phyloP scores from a whole-genome alignment of 2,888 invertebrate species.

The Cephus nigrinus region DNA sequence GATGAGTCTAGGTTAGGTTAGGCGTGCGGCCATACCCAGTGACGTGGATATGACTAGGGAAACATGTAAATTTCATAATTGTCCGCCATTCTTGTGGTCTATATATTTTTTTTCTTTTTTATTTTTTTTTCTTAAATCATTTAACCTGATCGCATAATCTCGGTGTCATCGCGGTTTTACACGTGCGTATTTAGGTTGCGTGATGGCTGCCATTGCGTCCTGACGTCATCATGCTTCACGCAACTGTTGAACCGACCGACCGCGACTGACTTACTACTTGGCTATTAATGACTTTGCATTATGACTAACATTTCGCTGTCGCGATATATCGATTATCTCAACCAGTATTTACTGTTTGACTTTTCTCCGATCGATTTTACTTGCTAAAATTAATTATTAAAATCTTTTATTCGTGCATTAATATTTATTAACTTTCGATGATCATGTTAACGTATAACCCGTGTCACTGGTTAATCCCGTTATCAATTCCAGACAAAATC shows the following conservation, averaged over 20 bases:
- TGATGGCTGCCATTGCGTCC: conserved; percentile 35
- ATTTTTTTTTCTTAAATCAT: conserved; percentile 30
- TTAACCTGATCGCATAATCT: conserved; percentile 40
- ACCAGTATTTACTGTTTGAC: neutral
- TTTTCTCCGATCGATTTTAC: neutral
- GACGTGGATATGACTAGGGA: neutral
- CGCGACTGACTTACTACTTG: conserved; percentile 7
- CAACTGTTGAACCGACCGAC: conserved; percentile 41
- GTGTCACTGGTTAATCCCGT: neutral
- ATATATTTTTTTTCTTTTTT: neutral
- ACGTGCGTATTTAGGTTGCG: conserved; percentile 15
- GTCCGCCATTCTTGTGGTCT: neutral
- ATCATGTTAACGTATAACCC: neutral
- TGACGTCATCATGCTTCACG: conserved; percentile 51
- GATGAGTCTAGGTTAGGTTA: neutral
- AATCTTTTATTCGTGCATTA: neutral
- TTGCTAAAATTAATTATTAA: neutral
- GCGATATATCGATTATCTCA: neutral
- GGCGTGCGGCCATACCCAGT: neutral
- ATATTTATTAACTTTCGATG: neutral
- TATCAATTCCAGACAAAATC: neutral
- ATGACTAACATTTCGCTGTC: neutral
- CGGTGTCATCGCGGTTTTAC: conserved; percentile 42
- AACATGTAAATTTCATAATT: no score
- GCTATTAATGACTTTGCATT: neutral